Percentiles rank a stretch among this genome's conserved stretches.
Conservation (phyloP, 2,888 invertebrate species). For the Tetrapedia diversipes region DNA sequence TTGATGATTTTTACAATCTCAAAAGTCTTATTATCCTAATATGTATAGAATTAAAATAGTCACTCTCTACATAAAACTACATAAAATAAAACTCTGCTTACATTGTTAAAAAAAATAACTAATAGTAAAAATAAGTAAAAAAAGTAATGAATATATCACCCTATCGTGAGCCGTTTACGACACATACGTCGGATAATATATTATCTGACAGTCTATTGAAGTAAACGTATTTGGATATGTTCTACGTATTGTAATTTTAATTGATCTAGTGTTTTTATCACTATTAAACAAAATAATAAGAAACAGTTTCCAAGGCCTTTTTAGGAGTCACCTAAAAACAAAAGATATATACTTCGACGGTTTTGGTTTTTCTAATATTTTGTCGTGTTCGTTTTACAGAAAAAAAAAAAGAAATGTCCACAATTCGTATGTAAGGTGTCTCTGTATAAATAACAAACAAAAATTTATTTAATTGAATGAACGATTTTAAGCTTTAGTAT, state of each 20-base stretch:
- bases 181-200: slow-evolving; percentile 35
- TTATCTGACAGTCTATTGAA: slow-evolving; percentile 48
- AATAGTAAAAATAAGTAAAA: slow-evolving; percentile 57
- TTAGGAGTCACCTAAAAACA: slow-evolving; percentile 60
- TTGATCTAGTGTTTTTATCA: slow-evolving; percentile 63
- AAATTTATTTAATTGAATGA: neutral
- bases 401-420: neutral
- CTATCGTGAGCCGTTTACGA: slow-evolving; percentile 51
- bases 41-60: slow-evolving; percentile 83
- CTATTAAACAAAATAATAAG: slow-evolving; percentile 36
- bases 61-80: slow-evolving; percentile 81
- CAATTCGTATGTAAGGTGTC: slow-evolving; percentile 8
- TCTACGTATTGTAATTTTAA: slow-evolving; percentile 61
- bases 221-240: slow-evolving; percentile 57
- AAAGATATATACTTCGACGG: slow-evolving; percentile 38
- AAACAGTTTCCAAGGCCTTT: slow-evolving; percentile 69
- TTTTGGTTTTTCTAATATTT: slow-evolving; percentile 52
- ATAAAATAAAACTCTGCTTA: slow-evolving; percentile 71
- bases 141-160: slow-evolving; percentile 53
- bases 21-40: slow-evolving; percentile 84
- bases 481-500: slow-evolving; percentile 4
- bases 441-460: neutral
- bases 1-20: slow-evolving; percentile 88
- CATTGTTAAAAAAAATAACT: slow-evolving; percentile 62
- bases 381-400: slow-evolving; percentile 45